These are phyloP conservation scores for Tillus elongatus DNA, from an alignment of 2,888 invertebrate genomes.

Conservation along the genomic window DNA sequence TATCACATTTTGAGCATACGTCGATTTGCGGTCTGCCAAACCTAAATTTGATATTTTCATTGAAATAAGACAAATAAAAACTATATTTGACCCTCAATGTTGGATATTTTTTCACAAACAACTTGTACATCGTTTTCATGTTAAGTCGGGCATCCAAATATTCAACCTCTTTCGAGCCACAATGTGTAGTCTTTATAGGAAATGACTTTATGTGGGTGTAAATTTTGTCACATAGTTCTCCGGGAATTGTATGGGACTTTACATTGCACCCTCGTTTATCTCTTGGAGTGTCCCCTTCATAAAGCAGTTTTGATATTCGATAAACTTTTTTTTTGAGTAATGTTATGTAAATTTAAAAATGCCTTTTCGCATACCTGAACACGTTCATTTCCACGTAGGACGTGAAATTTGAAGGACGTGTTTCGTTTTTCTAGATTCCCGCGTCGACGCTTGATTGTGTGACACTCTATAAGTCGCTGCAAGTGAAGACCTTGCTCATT, in stretches of 20 bases:
- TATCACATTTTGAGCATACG: background rate
- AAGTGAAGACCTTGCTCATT: too few relatives aligned
- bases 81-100: background rate
- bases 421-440: too few relatives aligned
- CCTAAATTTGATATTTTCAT: background rate
- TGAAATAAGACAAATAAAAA: background rate
- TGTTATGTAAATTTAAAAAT: too few relatives aligned
- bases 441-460: too few relatives aligned
- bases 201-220: background rate
- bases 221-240: background rate
- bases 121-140: background rate
- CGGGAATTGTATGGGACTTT: background rate
- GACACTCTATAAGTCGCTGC: too few relatives aligned
- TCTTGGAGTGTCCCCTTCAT: background rate
- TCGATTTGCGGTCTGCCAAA: background rate
- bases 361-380: too few relatives aligned
- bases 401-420: too few relatives aligned
- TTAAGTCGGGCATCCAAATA: slow-evolving; percentile 1
- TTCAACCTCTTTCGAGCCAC: background rate
- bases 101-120: background rate
- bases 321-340: too few relatives aligned
- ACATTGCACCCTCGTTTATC: background rate
- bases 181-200: background rate
- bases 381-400: too few relatives aligned
- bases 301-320: background rate